phyloP scores from a whole-genome alignment of 2,113 vertebrate genomes.

The Ranitomeya imitator region DNA sequence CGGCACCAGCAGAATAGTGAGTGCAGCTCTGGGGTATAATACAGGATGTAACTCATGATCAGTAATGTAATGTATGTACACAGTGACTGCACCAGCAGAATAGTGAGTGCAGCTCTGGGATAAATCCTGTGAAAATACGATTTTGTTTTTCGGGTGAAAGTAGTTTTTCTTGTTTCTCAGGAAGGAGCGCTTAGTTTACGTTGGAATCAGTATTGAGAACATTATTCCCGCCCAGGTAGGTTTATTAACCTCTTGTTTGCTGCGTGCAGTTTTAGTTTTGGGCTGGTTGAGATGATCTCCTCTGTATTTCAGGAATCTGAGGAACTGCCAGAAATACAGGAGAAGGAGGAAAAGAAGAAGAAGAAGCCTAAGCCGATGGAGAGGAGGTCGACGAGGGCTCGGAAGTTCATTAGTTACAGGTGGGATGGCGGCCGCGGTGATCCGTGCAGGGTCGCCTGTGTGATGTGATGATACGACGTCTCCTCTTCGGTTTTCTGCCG shows the following conservation, averaged over 20 bases:
- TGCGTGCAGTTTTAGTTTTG: no score
- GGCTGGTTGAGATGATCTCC: no score
- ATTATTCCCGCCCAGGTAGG: conserved; percentile 95
- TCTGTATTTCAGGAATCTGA: conserved; percentile 69
- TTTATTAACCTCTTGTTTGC: conserved; percentile 14
- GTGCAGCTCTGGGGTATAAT: no score
- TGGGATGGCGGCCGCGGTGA: conserved; percentile 60
- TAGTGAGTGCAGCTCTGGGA: no score
- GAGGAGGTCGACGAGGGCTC: conserved; percentile 89
- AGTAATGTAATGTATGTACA: no score
- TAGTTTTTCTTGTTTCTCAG: conserved; percentile 66
- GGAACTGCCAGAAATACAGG: conserved; percentile 79
- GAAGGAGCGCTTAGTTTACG: conserved; percentile 94
- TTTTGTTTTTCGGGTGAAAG: not conserved
- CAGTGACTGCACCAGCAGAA: no score
- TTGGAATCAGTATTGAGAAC: conserved; percentile 98
- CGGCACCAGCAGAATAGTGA: no score
- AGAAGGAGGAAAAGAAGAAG: conserved; percentile 87
- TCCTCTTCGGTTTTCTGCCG: no score
- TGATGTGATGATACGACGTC: no score
- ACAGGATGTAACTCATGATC: no score
- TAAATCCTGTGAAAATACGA: no score
- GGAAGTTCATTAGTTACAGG: conserved; percentile 98
- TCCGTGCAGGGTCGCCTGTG: no score
- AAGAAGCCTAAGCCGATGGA: conserved; percentile 90